A percentile compares a stretch with the other conserved stretches of the same genome.
Conservation (phyloP, 2,113 vertebrate genomes). For the Sander lucioperca region DNA sequence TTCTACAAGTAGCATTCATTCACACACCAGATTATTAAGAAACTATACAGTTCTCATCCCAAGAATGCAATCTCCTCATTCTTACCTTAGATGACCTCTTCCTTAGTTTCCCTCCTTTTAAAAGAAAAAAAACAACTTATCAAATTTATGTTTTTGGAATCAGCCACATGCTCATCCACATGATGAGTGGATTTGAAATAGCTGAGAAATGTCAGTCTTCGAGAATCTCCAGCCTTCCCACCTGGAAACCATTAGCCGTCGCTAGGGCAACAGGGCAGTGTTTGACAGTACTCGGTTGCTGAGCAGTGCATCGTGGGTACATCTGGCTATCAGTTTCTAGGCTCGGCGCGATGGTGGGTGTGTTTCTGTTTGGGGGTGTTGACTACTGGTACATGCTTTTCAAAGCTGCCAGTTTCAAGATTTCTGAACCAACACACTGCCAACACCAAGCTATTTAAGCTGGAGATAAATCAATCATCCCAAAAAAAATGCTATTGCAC, state of each 20-base stretch:
- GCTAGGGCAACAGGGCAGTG: conserved; percentile 76
- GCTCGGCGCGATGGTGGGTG: conserved; percentile 47
- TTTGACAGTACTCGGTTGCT: conserved; percentile 77
- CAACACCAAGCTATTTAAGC: conserved; percentile 16
- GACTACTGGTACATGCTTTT: conserved; percentile 41
- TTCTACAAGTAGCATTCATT: neutral
- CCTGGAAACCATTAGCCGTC: conserved; percentile 84
- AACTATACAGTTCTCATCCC: neutral
- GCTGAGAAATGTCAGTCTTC: conserved; percentile 38
- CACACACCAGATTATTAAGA: neutral
- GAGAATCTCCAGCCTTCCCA: conserved; percentile 59
- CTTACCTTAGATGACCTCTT: conserved; percentile 54
- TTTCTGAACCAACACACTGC: conserved; percentile 38
- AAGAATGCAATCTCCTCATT: conserved; percentile 7
- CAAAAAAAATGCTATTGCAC: neutral
- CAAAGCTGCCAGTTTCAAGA: conserved; percentile 44
- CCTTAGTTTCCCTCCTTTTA: neutral
- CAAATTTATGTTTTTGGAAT: conserved; percentile 49
- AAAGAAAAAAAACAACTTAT: conserved; percentile 18
- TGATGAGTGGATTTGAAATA: conserved; percentile 52
- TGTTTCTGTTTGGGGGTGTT: conserved; percentile 58
- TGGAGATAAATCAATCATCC: neutral
- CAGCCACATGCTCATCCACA: conserved; percentile 1
- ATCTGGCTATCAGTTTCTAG: conserved; percentile 78
- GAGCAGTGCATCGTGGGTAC: conserved; percentile 66